These are phyloP conservation scores for Lasioglossum leucozonium DNA, from an alignment of 2,888 invertebrate species.

Conservation along the genomic window DNA sequence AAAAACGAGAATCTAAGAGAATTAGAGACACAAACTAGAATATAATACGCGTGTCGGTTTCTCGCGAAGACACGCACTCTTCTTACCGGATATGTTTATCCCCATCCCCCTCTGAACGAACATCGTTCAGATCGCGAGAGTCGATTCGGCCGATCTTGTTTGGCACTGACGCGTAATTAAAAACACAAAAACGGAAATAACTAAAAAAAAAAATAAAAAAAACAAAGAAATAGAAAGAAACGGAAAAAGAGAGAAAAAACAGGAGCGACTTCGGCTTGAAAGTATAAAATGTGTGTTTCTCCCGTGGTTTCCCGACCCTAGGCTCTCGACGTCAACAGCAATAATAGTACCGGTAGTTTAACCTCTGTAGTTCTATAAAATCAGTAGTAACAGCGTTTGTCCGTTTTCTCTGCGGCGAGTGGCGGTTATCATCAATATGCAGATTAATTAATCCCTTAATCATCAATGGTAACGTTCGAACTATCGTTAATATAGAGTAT, in stretches of 20 bases:
- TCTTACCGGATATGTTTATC: slow-evolving; percentile 55
- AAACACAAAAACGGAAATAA: not conserved
- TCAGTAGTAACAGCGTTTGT: slow-evolving; percentile 57
- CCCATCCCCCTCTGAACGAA: slow-evolving; percentile 25
- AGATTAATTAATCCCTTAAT: slow-evolving; percentile 49
- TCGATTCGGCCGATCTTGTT: not conserved
- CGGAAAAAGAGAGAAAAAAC: not conserved
- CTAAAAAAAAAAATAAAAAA: not conserved
- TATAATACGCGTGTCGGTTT: slow-evolving; percentile 35
- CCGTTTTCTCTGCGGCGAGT: slow-evolving; percentile 33
- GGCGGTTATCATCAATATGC: slow-evolving; percentile 34
- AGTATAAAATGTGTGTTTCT: slow-evolving; percentile 56
- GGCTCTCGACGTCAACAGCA: slow-evolving; percentile 76
- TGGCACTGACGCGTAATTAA: not conserved
- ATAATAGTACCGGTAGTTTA: slow-evolving; percentile 60
- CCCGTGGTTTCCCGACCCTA: slow-evolving; percentile 71
- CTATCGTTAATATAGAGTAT: slow-evolving; percentile 51
- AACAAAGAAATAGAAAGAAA: not conserved
- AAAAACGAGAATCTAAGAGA: slow-evolving; percentile 35
- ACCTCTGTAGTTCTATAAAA: slow-evolving; percentile 32
- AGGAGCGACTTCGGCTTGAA: slow-evolving; percentile 3
- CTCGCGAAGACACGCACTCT: slow-evolving; percentile 24
- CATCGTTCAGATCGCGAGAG: slow-evolving; percentile 16
- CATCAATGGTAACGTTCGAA: slow-evolving; percentile 61
- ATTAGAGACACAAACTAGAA: slow-evolving; percentile 1